These are phyloP conservation scores for Petrolisthes cinctipes DNA, from an alignment of 2,888 invertebrate species.

Conservation along the genomic window DNA sequence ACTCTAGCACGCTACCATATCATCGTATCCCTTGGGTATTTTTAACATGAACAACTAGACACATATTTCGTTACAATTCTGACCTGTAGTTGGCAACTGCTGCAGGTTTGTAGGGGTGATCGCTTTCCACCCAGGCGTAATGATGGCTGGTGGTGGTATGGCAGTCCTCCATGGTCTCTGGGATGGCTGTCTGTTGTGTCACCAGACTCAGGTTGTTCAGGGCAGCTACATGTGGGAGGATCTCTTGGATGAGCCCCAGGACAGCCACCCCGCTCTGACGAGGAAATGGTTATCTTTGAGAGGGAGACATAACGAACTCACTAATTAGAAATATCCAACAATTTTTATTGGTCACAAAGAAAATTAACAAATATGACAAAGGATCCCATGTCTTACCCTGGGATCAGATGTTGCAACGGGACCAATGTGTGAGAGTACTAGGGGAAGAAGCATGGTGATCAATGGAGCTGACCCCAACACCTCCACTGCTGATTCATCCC, in stretches of 20 bases:
- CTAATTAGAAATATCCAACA: neutral
- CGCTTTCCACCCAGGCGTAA: constrained; percentile 93
- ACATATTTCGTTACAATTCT: neutral
- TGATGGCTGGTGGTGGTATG: constrained; percentile 72
- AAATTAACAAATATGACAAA: neutral
- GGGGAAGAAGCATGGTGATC: constrained; percentile 84
- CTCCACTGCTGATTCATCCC: constrained; percentile 68
- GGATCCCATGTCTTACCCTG: constrained; percentile 75
- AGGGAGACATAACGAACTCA: neutral
- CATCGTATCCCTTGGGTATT: too few relatives aligned
- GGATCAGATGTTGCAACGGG: constrained; percentile 86
- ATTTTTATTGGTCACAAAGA: neutral
- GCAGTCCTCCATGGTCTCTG: constrained; percentile 68
- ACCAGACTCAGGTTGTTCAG: constrained; percentile 77
- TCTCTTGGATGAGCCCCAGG: constrained; percentile 85
- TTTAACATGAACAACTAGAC: too few relatives aligned
- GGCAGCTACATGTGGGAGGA: constrained; percentile 88
- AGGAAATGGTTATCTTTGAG: constrained; percentile 16
- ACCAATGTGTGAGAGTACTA: constrained; percentile 86
- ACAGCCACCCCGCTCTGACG: constrained; percentile 78
- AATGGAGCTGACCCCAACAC: constrained; percentile 76
- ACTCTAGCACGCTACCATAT: too few relatives aligned
- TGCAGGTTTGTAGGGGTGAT: constrained; percentile 95
- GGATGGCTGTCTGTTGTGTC: constrained; percentile 71
- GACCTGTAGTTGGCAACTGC: constrained; percentile 86